Percentiles rank a stretch among this genome's conserved stretches.
Conservation (phyloP, 2,888 invertebrate genomes). For the Alsophila aescularia region DNA sequence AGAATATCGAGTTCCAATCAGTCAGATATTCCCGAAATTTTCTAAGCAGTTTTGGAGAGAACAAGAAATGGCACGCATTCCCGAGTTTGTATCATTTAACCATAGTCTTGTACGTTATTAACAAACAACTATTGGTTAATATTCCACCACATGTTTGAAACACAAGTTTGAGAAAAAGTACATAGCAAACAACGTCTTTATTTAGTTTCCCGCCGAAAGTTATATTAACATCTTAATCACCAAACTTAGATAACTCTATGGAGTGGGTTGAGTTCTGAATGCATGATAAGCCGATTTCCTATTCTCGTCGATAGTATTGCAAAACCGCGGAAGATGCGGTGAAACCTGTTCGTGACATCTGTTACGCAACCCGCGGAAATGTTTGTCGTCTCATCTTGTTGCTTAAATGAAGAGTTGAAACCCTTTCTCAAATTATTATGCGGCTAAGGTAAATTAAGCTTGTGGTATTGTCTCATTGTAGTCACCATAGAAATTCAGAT, state of each 20-base stretch:
- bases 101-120: no score
- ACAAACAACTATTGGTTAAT: no score
- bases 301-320: conserved; percentile 53
- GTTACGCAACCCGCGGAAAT: conserved; percentile 52
- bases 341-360: conserved; percentile 51
- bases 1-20: no score
- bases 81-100: no score
- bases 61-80: no score
- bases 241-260: conserved; percentile 7
- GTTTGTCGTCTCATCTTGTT: conserved; percentile 44
- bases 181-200: no score
- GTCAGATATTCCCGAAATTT: no score
- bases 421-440: conserved; percentile 13
- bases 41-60: no score
- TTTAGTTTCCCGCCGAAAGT: no score
- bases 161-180: no score
- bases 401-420: conserved; percentile 5
- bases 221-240: neutral
- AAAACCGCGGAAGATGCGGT: conserved; percentile 60
- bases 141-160: no score
- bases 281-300: conserved; percentile 46
- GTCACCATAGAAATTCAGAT: no score
- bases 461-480: neutral
- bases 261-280: conserved; percentile 30
- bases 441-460: neutral